phyloP scores from a whole-genome alignment of 2,888 invertebrate genomes.

The Hybos culiciformis region DNA sequence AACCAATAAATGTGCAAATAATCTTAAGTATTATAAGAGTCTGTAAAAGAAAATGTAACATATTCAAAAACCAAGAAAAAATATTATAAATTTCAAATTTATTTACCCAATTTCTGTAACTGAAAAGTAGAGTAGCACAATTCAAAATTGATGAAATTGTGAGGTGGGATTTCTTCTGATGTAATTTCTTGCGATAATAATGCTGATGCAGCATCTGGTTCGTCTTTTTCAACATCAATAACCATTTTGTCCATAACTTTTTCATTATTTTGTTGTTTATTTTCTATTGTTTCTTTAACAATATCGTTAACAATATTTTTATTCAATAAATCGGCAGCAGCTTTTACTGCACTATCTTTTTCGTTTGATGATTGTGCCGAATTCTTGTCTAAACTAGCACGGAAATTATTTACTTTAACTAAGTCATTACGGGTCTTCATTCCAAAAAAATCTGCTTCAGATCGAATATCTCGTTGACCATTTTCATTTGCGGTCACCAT shows the following conservation, averaged over 20 bases:
- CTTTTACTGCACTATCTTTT: background rate
- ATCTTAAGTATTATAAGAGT: constrained; percentile 87
- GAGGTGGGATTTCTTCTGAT: constrained; percentile 69
- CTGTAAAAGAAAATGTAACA: constrained; percentile 40
- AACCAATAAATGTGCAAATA: constrained; percentile 87
- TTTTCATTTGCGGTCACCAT: constrained; percentile 75
- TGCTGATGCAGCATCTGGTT: constrained; percentile 49
- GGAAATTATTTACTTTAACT: constrained; percentile 40
- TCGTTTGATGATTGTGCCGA: constrained; percentile 22
- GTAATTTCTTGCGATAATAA: constrained; percentile 51
- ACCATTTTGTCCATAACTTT: too few species aligned
- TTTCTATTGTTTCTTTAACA: constrained; percentile 27
- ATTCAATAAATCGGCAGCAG: constrained; percentile 21
- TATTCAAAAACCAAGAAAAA: background rate
- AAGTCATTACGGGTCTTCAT: constrained; percentile 39
- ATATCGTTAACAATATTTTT: constrained; percentile 51
- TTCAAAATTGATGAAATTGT: constrained; percentile 71
- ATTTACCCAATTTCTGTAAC: constrained; percentile 77
- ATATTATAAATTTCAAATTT: background rate
- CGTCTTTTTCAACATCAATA: constrained; percentile 46
- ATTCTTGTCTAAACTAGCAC: constrained; percentile 40
- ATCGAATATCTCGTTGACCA: constrained; percentile 67
- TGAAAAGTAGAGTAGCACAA: constrained; percentile 78
- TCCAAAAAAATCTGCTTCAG: constrained; percentile 54
- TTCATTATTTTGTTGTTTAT: constrained; percentile 25